Conservation (phyloP, 1,140 invertebrate species). For the Whitmania pigra region DNA sequence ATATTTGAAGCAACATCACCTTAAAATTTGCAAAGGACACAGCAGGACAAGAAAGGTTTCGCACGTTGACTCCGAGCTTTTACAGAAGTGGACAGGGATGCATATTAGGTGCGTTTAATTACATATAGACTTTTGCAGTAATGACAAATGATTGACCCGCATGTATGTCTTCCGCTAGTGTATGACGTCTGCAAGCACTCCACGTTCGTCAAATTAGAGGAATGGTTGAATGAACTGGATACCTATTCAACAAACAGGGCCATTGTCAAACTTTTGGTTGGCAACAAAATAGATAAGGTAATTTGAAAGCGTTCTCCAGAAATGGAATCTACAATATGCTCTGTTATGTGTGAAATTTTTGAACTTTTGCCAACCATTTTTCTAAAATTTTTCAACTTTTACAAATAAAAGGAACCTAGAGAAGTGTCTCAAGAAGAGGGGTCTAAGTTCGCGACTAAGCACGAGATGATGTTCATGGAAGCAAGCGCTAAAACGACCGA, state of each 20-base stretch:
- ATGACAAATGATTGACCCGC: neutral
- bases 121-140: neutral
- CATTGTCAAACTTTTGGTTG: conserved; percentile 91
- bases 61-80: conserved; percentile 77
- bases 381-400: neutral
- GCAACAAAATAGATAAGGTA: conserved; percentile 91
- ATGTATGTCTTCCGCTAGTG: conserved; percentile 50
- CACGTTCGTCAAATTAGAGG: conserved; percentile 73
- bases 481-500: conserved; percentile 91
- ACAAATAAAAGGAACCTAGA: conserved; percentile 48
- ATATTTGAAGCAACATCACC: neutral
- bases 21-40: conserved; percentile 58
- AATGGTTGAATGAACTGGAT: conserved; percentile 84
- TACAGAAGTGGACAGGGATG: conserved; percentile 85
- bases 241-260: conserved; percentile 84
- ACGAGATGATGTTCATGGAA: conserved; percentile 92
- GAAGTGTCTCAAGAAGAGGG: conserved; percentile 80
- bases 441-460: conserved; percentile 79
- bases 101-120: conserved; percentile 43
- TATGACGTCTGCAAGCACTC: conserved; percentile 81
- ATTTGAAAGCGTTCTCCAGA: conserved; percentile 22
- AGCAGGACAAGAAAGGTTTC: conserved; percentile 89
- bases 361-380: neutral
- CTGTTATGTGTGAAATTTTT: neutral
- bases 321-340: too few species aligned